Evolutionary conservation across 2,797 vertebrate species (phyloP).

Genomic region (Acanthopagrus latus): DNA sequence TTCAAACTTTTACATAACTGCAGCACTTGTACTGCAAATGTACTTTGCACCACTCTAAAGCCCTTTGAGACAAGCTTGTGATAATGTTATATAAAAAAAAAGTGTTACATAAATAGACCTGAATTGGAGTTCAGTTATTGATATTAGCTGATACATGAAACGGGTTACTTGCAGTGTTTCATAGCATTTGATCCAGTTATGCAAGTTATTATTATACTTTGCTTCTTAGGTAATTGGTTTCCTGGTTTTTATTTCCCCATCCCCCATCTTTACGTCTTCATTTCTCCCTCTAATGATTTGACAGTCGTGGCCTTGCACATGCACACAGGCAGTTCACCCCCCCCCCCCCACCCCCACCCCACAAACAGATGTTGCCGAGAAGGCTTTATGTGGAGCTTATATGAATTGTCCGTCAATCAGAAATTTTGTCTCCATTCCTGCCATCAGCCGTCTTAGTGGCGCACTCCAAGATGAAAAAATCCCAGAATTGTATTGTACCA

Average conservation of each 20-base stretch:
- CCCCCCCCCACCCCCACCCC: constrained; percentile 47
- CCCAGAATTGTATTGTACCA: constrained; percentile 67
- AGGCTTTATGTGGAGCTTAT: constrained; percentile 72
- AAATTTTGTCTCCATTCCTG: constrained; percentile 63
- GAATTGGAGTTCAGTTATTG: not conserved
- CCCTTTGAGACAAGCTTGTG: constrained; percentile 2
- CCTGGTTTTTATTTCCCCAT: constrained; percentile 18
- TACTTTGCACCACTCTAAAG: not conserved
- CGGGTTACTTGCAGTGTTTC: not conserved
- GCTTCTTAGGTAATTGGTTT: constrained; percentile 14
- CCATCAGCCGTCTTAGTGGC: constrained; percentile 53
- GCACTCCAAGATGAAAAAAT: constrained; percentile 69
- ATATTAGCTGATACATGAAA: not conserved
- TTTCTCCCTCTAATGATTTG: constrained; percentile 65
- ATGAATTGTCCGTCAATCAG: constrained; percentile 80
- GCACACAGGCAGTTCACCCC: constrained; percentile 47
- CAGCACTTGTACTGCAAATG: not conserved
- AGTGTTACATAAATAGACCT: not conserved
- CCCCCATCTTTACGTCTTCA: constrained; percentile 40
- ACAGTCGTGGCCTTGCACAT: constrained; percentile 45
- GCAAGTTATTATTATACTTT: not conserved
- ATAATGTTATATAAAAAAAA: not conserved
- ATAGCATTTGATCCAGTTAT: not conserved
- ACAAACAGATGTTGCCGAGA: constrained; percentile 76
- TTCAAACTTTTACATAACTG: not conserved